Conservation (phyloP, 2,797 vertebrate species). For the Tiaroga cobitis region DNA sequence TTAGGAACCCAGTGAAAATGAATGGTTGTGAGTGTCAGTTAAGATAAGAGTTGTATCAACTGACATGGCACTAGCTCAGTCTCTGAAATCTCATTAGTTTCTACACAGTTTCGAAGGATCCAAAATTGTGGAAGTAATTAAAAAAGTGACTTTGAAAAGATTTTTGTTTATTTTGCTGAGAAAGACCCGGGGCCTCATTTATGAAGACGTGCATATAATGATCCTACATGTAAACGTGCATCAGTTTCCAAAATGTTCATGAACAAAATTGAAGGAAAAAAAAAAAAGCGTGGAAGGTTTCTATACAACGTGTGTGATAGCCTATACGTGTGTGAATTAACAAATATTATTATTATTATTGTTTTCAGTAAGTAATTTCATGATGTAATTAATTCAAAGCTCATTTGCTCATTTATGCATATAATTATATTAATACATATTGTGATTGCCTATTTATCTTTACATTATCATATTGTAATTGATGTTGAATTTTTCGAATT, state of each 20-base stretch:
- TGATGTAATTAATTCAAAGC: neutral
- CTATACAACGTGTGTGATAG: neutral
- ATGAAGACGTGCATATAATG: neutral
- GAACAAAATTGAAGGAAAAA: too few relatives aligned
- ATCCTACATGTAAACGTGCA: neutral
- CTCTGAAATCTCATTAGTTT: conserved; percentile 39
- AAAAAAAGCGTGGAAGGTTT: neutral
- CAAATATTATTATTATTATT: neutral
- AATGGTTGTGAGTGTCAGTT: conserved; percentile 33
- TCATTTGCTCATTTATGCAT: neutral
- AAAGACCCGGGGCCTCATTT: neutral
- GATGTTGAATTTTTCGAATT: neutral
- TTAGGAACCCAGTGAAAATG: conserved; percentile 32
- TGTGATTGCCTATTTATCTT: neutral
- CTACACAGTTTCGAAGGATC: conserved; percentile 2
- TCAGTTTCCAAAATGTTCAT: neutral
- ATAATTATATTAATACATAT: neutral
- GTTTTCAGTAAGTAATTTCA: neutral
- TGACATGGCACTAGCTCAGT: neutral
- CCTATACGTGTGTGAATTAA: too few relatives aligned
- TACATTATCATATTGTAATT: neutral
- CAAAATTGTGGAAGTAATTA: conserved; percentile 40
- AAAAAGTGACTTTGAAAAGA: conserved; percentile 23
- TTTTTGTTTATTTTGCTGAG: conserved; percentile 6
- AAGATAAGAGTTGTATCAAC: conserved; percentile 23